Evolutionary conservation across 2,888 invertebrate genomes (phyloP), one percentile per base, ranked within the genome.

Genomic region (Dichetophora obliterata): DNA sequence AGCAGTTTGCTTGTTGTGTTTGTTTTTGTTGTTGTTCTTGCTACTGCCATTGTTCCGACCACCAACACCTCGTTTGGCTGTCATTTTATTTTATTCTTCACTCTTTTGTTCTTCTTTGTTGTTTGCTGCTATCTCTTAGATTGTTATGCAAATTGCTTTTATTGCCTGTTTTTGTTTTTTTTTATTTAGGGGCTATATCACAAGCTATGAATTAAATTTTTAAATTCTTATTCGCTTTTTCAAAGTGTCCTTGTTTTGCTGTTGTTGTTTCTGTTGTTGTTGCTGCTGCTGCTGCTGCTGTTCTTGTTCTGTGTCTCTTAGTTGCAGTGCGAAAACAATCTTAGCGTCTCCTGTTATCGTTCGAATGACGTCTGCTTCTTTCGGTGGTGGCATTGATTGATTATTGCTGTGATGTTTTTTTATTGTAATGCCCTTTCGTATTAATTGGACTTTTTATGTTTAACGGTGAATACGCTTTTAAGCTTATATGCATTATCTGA

Each of bases 361-460:
- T 59, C 72, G 63, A 72, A 37, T 66, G 8, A 54, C 66, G 43
- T 54, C 54, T 6, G 54, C 37, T 22, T 50, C 54, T 24, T 19
- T 63, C 66, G 59, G 37, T 75, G 70, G 69, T 65, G 70, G 72
- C 77, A 75, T 75, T 75, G 74, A 74, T 74, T 73, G 72, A 73
- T 61, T 54, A 54, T 74, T 54, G 52, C 27, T 65, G 22, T 24
- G n/a, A 24, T 61, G 24, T 63, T 34, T 24, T 24, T 19, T n/a
- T 61, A 19, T 5, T 24, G 54, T 61, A 19, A 11, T 24, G 54
- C 43, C 19, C 34, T 24, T 50, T 24, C 68, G 59, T 27, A 27
- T 59, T 59, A 59, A 59, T 19, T 61, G 37, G 11, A 9, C 48
- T 14, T n/a, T n/a, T 52, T 27, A 31, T 14, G 11, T 50, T 61